Conservation (phyloP, 2,113 vertebrate species). For the Agapornis roseicollis region DNA sequence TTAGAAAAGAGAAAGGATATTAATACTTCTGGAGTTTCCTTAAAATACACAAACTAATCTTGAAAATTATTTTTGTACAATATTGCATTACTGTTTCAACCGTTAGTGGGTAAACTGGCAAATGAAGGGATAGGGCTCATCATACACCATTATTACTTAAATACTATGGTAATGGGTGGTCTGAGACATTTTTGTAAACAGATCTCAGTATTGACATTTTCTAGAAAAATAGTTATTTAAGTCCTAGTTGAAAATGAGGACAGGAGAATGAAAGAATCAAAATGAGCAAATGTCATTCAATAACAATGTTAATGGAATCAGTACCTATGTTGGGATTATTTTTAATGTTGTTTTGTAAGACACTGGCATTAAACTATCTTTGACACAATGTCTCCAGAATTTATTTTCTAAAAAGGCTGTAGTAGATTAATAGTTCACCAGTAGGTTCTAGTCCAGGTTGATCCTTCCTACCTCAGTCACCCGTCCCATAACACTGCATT, state of each 20-base stretch:
- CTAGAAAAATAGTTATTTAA: neutral
- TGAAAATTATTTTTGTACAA: neutral
- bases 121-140: neutral
- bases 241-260: neutral
- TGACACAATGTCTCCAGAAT: constrained; percentile 4
- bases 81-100: neutral
- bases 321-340: neutral
- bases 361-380: constrained; percentile 42
- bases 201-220: neutral
- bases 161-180: neutral
- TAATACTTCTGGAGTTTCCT: neutral
- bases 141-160: neutral
- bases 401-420: neutral
- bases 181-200: neutral
- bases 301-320: neutral
- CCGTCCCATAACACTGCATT: neutral
- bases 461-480: neutral
- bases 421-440: neutral
- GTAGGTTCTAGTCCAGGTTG: neutral
- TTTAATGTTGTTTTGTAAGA: constrained; percentile 32
- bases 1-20: neutral
- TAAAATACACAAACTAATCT: neutral
- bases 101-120: neutral
- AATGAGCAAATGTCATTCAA: neutral
- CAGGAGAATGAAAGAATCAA: neutral